These are phyloP conservation scores for Rhimphoctona megacephalus DNA, from an alignment of 2,888 invertebrate genomes.

Conservation along the genomic window DNA sequence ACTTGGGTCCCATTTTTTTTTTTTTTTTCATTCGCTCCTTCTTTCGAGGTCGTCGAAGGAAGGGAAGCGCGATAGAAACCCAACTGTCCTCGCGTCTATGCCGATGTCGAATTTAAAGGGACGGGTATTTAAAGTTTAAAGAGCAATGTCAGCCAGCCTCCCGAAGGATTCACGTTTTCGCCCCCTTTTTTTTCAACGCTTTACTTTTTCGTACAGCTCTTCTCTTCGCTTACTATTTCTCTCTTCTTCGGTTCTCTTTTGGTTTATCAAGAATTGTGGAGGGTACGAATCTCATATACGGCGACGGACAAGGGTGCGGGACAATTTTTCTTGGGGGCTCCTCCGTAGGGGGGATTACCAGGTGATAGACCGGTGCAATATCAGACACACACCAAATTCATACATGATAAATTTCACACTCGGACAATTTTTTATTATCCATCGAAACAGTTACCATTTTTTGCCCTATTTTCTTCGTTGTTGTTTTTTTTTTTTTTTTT, in stretches of 20 bases:
- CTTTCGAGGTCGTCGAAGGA: constrained; percentile 25
- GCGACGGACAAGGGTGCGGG: constrained; percentile 44
- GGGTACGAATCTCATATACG: constrained; percentile 55
- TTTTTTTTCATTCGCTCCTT: constrained; percentile 38
- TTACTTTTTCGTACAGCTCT: constrained; percentile 51
- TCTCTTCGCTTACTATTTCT: constrained; percentile 63
- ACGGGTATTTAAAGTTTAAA: constrained; percentile 74
- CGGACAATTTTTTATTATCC: constrained; percentile 26
- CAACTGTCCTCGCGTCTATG: constrained; percentile 66
- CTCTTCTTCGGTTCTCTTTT: constrained; percentile 34
- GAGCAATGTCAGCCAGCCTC: constrained; percentile 62
- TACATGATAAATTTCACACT: constrained; percentile 58
- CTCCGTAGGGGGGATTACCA: constrained; percentile 46
- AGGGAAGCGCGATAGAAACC: constrained; percentile 21
- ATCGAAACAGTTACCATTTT: constrained; percentile 31
- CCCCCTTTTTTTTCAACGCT: constrained; percentile 44
- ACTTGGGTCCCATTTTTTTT: constrained; percentile 13
- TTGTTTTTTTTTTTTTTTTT: background rate
- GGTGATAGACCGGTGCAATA: constrained; percentile 54
- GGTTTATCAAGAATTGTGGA: constrained; percentile 58
- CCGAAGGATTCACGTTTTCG: constrained; percentile 48
- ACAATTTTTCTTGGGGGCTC: constrained; percentile 47
- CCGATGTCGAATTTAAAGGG: constrained; percentile 71
- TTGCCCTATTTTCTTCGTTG: constrained; percentile 18
- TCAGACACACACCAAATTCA: constrained; percentile 20